Evolutionary conservation across 2,113 vertebrate genomes (phyloP).

Genomic region (Jaculus jaculus): DNA sequence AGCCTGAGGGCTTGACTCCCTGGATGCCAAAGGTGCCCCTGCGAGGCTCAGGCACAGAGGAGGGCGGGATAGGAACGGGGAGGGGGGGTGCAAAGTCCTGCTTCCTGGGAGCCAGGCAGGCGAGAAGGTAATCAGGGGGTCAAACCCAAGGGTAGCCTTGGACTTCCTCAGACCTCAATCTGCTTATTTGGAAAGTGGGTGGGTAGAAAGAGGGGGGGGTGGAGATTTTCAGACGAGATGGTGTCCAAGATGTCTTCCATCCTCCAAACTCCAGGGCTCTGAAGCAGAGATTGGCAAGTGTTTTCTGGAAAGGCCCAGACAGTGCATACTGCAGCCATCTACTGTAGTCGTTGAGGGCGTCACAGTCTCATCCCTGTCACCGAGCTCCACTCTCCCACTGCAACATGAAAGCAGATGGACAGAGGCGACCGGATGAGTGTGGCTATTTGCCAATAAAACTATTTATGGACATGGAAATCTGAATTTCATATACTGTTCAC

Average conservation of each 20-base stretch:
- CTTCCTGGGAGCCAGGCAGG: not conserved
- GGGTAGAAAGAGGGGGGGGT: not conserved
- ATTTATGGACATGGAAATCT: not conserved
- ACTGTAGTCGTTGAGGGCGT: not conserved
- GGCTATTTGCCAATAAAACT: not conserved
- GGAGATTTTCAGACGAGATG: not conserved
- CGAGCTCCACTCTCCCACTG: accelerated
- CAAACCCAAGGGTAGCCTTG: accelerated
- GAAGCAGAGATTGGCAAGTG: not conserved
- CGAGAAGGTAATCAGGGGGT: not conserved
- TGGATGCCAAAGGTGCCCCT: not conserved
- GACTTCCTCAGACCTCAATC: not conserved
- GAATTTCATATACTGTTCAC: not conserved
- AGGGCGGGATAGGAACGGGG: accelerated
- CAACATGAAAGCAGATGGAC: accelerated
- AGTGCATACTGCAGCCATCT: too few relatives aligned
- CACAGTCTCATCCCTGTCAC: not conserved
- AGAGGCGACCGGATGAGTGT: not conserved
- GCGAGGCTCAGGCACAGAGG: not conserved
- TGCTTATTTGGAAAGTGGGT: not conserved
- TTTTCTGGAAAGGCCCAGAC: not conserved
- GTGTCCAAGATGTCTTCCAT: not conserved
- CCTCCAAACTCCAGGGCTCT: too few relatives aligned
- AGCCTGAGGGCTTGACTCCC: not conserved
- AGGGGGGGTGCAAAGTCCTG: not conserved